Percentiles rank a stretch among this genome's conserved stretches.
These are phyloP conservation scores for Pseudopipra pipra DNA, from an alignment of 2,113 vertebrate genomes.

Conservation along the genomic window DNA sequence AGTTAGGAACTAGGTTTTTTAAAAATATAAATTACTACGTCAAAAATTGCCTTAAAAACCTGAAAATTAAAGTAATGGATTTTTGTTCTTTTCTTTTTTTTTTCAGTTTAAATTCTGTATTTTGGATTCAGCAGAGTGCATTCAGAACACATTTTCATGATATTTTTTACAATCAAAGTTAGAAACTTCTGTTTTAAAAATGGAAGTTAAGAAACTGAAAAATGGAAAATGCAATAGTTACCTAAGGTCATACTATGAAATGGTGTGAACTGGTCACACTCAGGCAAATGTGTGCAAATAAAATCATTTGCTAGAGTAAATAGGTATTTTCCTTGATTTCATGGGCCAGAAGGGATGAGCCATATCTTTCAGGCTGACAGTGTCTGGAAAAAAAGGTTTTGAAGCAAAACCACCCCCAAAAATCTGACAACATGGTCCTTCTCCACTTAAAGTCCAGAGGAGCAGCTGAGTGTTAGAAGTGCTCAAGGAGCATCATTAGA, in stretches of 20 bases:
- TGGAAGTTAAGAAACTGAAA: not conserved
- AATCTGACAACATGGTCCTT: not conserved
- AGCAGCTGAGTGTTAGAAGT: not conserved
- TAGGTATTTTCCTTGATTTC: not conserved
- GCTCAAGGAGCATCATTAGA: not conserved
- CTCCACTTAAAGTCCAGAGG: not conserved
- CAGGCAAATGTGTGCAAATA: not conserved
- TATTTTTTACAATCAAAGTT: not conserved
- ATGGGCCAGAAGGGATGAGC: not conserved
- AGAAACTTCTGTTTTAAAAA: not conserved
- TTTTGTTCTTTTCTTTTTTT: not conserved
- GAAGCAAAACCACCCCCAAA: not conserved
- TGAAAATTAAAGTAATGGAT: not conserved
- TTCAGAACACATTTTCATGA: not conserved
- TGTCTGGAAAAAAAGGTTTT: not conserved
- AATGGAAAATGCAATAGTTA: not conserved
- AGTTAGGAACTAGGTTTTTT: not conserved
- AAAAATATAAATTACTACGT: not conserved
- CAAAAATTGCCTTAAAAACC: not conserved
- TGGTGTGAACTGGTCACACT: not conserved
- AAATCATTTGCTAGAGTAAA: not conserved
- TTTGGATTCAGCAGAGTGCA: not conserved
- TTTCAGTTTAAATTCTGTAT: not conserved
- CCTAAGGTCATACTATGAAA: not conserved
- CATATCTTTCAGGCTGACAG: not conserved